Percentiles rank a stretch among this genome's conserved stretches.
These are phyloP conservation scores for Hipposideros larvatus DNA, from an alignment of 2,797 vertebrate genomes.

Conservation along the genomic window DNA sequence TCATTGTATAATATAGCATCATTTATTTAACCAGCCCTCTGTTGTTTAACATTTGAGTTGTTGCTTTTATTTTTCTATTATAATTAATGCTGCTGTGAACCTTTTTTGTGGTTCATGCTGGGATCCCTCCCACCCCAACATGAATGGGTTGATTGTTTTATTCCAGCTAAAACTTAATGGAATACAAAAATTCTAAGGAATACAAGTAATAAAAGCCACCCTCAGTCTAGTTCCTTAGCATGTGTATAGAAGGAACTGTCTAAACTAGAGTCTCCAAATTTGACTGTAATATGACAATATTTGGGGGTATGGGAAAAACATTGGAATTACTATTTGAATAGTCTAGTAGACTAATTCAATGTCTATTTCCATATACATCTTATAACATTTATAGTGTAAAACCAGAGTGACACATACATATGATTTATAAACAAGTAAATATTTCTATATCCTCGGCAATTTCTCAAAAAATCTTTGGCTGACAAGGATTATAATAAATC, in stretches of 20 bases:
- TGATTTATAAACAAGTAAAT: constrained; percentile 22
- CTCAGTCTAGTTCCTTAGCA: background rate
- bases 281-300: background rate
- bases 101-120: background rate
- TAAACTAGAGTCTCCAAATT: background rate
- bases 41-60: background rate
- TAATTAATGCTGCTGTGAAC: background rate
- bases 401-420: background rate
- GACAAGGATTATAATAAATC: background rate
- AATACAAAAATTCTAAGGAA: background rate
- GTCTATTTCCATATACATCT: background rate
- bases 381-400: background rate
- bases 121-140: background rate
- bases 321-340: background rate
- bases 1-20: background rate
- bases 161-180: background rate
- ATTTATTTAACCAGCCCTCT: background rate
- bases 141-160: background rate
- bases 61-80: background rate
- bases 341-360: background rate
- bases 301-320: background rate
- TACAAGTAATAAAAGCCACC: background rate
- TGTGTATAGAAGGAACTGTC: background rate
- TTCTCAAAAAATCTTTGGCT: constrained; percentile 7
- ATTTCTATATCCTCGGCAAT: background rate